Evolutionary conservation across 2,888 invertebrate species (phyloP), one percentile per base, ranked within the genome.

Genomic region (Eucriotettix oculatus): DNA sequence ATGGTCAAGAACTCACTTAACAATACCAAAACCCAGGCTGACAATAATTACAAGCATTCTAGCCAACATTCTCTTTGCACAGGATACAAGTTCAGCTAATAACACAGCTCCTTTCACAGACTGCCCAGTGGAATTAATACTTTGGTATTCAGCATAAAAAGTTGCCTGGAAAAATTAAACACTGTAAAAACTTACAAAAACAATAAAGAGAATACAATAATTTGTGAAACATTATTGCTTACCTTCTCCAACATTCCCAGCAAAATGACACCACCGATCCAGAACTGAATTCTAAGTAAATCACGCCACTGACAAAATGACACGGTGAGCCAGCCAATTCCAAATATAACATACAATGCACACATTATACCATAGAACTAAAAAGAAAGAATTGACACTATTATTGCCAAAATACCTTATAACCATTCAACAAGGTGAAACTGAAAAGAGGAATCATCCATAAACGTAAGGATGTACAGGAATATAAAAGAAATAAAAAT

Each of bases 11-110:
- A 78, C 84, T 79, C 71, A 89, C 89, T 94, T 95, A 65, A 95
- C 94, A 68, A 96, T 94, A 56, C 96, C 96, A 76, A 94, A 96
- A 56, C 96, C 96, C 56, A 96, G 79, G 64, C 92, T 92, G 62
- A 95, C 95, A 61, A 96, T 93, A 61, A 97, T 88, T 65, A 96
- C 92, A 60, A 97, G 77, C 87, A 96, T 93, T 65, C 95, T 78
- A 0, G 96, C 91, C 65, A 97, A 77, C 0, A 94, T 90, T 58
- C 95, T 76, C 75, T 97, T 97, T 10, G 87, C 85, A 69, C 92
- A 91, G 0, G 95, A 96, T 9, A 95, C 83, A 75, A 94, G 82
- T 75, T 95, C 95, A 0, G 95, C 96, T 65, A 88, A 81, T 64
- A 92, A 77, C 69, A 91, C 86, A 0, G 87, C 88, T 16, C 84